Evolutionary conservation across 2,797 vertebrate species (phyloP).

Genomic region (Chelonia mydas): DNA sequence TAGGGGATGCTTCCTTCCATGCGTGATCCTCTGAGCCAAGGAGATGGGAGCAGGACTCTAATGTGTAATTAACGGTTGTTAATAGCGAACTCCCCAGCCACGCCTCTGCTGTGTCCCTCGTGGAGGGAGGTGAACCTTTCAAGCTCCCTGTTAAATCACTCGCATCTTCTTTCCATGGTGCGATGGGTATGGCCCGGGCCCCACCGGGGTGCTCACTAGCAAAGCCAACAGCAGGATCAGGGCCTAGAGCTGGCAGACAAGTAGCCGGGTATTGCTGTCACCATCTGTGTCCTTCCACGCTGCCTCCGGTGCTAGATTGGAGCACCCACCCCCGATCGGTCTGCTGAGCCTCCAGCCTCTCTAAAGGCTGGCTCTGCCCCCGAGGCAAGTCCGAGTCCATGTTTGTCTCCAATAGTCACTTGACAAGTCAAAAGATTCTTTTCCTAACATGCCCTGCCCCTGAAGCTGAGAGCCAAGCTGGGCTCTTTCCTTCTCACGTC

Average conservation of each 20-base stretch:
- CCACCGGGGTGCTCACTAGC: background rate
- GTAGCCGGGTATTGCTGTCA: background rate
- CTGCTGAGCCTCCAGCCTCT: no score
- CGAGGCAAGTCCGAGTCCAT: background rate
- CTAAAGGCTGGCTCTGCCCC: no score
- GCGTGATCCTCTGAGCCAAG: background rate
- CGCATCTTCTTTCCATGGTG: background rate
- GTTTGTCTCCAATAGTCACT: background rate
- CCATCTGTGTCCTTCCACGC: background rate
- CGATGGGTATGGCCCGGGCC: no score
- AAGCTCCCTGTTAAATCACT: background rate
- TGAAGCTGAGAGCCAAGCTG: background rate
- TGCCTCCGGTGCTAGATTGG: background rate
- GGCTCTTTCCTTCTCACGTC: background rate
- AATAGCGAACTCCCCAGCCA: background rate
- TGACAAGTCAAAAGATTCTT: background rate
- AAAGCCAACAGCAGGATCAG: background rate
- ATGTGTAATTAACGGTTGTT: background rate
- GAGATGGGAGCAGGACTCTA: no score
- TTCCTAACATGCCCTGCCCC: background rate
- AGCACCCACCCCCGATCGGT: accelerated
- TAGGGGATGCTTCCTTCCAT: no score
- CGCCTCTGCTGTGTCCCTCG: background rate
- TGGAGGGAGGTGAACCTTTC: background rate
- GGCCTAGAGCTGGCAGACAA: background rate